phyloP scores from a whole-genome alignment of 2,888 invertebrate genomes.

The Andrena trimmerana region DNA sequence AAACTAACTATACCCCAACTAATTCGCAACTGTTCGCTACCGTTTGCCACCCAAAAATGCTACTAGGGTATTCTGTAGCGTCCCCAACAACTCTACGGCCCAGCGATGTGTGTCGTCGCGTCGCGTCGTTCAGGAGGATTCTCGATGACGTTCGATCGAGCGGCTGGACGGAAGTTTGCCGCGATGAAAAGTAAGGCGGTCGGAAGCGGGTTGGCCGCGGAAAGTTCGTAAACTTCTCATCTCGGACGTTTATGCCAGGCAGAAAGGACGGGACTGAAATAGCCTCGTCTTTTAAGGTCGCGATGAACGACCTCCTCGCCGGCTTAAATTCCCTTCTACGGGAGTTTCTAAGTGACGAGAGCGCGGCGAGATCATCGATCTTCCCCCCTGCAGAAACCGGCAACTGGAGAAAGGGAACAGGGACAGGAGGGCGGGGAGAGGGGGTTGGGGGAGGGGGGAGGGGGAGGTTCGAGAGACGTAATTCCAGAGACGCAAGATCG shows the following conservation, averaged over 20 bases:
- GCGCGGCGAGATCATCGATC: constrained; percentile 66
- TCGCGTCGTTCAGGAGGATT: neutral
- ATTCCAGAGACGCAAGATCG: constrained; percentile 40
- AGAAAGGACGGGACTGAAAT: constrained; percentile 62
- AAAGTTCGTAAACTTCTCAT: constrained; percentile 63
- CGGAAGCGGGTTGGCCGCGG: constrained; percentile 34
- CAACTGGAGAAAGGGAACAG: neutral
- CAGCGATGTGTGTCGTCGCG: neutral
- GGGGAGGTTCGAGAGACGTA: constrained; percentile 51
- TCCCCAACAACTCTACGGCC: neutral
- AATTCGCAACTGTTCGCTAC: too few species aligned
- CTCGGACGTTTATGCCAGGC: constrained; percentile 52
- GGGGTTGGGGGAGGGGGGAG: neutral
- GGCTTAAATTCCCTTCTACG: constrained; percentile 63
- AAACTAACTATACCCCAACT: too few species aligned
- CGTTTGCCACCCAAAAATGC: too few species aligned
- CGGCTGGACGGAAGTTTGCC: constrained; percentile 17
- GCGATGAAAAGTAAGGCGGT: constrained; percentile 12
- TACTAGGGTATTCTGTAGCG: too few species aligned
- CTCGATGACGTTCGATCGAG: constrained; percentile 22
- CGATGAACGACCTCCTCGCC: constrained; percentile 56
- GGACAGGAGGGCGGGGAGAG: neutral
- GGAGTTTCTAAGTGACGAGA: constrained; percentile 56
- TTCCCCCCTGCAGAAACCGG: constrained; percentile 24
- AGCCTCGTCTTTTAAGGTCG: constrained; percentile 67